Conservation (phyloP, 2,797 vertebrate genomes). For the Coluber constrictor region DNA sequence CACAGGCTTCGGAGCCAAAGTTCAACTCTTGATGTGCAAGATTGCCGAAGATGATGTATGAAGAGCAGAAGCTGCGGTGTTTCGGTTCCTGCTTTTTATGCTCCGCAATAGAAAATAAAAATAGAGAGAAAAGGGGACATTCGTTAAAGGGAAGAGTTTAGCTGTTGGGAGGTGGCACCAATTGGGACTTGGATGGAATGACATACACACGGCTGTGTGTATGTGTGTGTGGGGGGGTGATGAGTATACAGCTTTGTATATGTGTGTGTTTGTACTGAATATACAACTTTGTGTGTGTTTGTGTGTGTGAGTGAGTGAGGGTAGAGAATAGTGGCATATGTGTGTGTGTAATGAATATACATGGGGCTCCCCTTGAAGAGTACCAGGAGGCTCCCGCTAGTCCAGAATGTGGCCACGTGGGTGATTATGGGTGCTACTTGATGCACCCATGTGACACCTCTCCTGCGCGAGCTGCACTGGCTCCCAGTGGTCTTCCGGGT, state of each 20-base stretch:
- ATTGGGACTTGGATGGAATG: conserved; percentile 14
- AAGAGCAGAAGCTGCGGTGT: conserved; percentile 52
- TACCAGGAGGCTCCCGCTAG: no score
- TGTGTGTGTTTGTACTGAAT: neutral
- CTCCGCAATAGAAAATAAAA: conserved; percentile 56
- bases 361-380: no score
- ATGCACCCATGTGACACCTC: no score
- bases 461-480: no score
- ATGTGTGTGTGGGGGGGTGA: neutral
- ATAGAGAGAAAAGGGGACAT: conserved; percentile 47
- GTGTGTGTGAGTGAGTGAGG: no score
- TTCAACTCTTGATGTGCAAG: conserved; percentile 38
- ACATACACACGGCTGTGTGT: neutral
- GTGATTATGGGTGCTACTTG: no score
- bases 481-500: no score
- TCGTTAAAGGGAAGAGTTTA: conserved; percentile 49
- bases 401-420: no score
- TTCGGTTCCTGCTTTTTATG: conserved; percentile 61
- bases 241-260: neutral
- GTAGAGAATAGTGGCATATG: no score
- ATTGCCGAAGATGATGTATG: conserved; percentile 60
- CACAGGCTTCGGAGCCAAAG: conserved; percentile 52
- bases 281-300: no score
- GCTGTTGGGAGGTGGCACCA: conserved; percentile 5
- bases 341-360: no score